A percentile compares a stretch with the other conserved stretches of the same genome.
phyloP scores from a whole-genome alignment of 64 coral and sea anemone species.

The Stichodactyla helianthus region DNA sequence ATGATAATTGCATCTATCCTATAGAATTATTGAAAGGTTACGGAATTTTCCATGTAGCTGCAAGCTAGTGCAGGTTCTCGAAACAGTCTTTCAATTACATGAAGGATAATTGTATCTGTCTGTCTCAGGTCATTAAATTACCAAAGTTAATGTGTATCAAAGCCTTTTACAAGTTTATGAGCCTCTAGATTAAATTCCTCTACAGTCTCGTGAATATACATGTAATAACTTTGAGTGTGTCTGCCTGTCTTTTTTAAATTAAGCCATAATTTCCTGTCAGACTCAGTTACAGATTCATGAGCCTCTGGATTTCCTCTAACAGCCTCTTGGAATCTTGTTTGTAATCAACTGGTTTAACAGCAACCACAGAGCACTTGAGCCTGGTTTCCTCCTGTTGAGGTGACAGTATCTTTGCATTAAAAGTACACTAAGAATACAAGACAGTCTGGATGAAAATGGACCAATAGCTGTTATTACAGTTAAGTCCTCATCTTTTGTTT shows the following conservation, averaged over 20 bases:
- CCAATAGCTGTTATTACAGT: no score
- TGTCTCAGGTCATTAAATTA: no score
- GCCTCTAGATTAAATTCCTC: neutral
- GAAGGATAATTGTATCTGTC: no score
- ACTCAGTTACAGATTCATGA: constrained; percentile 38
- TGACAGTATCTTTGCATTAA: no score
- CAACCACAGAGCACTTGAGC: constrained; percentile 66
- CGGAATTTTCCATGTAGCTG: no score
- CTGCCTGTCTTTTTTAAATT: neutral
- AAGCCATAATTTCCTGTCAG: neutral
- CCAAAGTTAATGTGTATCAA: neutral
- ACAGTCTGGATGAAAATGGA: no score
- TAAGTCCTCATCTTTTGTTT: no score
- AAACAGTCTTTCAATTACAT: no score
- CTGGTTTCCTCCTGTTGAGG: constrained; percentile 71
- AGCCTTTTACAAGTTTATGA: neutral
- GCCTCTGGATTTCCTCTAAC: constrained; percentile 72
- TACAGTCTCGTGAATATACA: neutral
- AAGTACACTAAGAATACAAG: no score
- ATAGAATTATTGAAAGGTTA: no score
- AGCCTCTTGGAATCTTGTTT: constrained; percentile 70
- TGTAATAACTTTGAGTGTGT: neutral
- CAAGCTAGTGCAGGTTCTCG: no score
- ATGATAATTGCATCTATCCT: no score
- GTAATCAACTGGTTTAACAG: constrained; percentile 69